These are phyloP conservation scores for Pegoplata infirma DNA, from an alignment of 2,888 invertebrate genomes.

Conservation along the genomic window DNA sequence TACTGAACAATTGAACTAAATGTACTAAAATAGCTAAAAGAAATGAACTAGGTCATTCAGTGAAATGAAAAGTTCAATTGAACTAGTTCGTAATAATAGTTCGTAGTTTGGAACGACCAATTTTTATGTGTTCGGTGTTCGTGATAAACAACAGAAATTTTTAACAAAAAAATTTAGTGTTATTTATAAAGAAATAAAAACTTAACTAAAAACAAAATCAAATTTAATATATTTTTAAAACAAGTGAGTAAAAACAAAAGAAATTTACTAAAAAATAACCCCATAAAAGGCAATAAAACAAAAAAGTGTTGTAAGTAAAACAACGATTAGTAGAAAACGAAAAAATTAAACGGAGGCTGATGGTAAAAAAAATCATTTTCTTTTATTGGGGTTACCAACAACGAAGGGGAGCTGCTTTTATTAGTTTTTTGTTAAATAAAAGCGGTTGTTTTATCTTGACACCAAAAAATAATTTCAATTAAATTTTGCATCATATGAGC, in stretches of 20 bases:
- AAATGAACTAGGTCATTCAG: no score
- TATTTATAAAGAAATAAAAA: slow-evolving; percentile 21
- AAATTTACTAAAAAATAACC: not conserved
- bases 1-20: no score
- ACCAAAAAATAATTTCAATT: not conserved
- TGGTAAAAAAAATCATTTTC: slow-evolving; percentile 3
- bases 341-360: slow-evolving; percentile 8
- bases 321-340: slow-evolving; percentile 2
- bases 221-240: slow-evolving; percentile 12
- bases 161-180: slow-evolving; percentile 34
- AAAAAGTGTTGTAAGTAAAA: not conserved
- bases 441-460: not conserved
- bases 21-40: no score
- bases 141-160: slow-evolving; percentile 57
- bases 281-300: slow-evolving; percentile 2
- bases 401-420: slow-evolving; percentile 3
- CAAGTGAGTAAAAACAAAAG: slow-evolving; percentile 50
- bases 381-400: slow-evolving; percentile 24
- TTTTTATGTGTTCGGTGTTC: no score
- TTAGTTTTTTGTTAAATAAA: slow-evolving; percentile 1
- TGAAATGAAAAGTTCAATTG: no score
- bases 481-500: not conserved
- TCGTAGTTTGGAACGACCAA: no score
- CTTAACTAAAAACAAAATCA: not conserved
- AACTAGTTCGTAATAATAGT: no score